These are phyloP conservation scores for Acrobasis consociella DNA, from an alignment of 2,888 invertebrate genomes.

Conservation along the genomic window DNA sequence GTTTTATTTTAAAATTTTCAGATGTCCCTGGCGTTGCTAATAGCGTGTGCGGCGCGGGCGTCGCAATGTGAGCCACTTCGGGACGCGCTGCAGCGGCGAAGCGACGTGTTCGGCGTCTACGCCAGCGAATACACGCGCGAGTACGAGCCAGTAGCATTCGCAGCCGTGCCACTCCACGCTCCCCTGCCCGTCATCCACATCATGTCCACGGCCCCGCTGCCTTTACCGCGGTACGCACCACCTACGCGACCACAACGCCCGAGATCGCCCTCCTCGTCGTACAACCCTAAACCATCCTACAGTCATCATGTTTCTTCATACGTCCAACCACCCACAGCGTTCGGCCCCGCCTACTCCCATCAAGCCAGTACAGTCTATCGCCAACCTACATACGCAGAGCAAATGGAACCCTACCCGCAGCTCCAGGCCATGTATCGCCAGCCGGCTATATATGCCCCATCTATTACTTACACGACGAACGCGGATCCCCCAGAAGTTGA, in stretches of 20 bases:
- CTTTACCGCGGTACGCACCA: slow-evolving; percentile 28
- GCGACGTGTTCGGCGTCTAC: slow-evolving; percentile 46
- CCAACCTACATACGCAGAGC: slow-evolving; percentile 1
- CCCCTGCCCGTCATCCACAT: slow-evolving; percentile 62
- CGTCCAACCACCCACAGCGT: slow-evolving; percentile 1
- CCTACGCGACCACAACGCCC: slow-evolving; percentile 24
- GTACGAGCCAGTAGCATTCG: slow-evolving; percentile 59
- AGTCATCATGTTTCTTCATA: slow-evolving; percentile 10
- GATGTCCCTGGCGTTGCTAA: slow-evolving; percentile 49
- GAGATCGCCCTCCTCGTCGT: neutral
- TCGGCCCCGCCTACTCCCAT: neutral
- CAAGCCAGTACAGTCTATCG: neutral
- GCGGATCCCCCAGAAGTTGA: slow-evolving; percentile 34
- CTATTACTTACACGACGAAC: slow-evolving; percentile 39
- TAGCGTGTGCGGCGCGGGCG: slow-evolving; percentile 39
- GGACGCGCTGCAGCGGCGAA: slow-evolving; percentile 43
- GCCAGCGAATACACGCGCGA: slow-evolving; percentile 47
- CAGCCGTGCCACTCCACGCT: slow-evolving; percentile 63
- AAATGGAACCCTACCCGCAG: slow-evolving; percentile 8
- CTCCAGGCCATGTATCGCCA: slow-evolving; percentile 22
- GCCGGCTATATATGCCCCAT: slow-evolving; percentile 39
- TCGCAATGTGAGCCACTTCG: slow-evolving; percentile 42
- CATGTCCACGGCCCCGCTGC: slow-evolving; percentile 46
- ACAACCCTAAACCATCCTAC: slow-evolving; percentile 14
- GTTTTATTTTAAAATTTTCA: slow-evolving; percentile 30